phyloP scores from a whole-genome alignment of 2,113 vertebrate species.

The Tonatia bakeri region DNA sequence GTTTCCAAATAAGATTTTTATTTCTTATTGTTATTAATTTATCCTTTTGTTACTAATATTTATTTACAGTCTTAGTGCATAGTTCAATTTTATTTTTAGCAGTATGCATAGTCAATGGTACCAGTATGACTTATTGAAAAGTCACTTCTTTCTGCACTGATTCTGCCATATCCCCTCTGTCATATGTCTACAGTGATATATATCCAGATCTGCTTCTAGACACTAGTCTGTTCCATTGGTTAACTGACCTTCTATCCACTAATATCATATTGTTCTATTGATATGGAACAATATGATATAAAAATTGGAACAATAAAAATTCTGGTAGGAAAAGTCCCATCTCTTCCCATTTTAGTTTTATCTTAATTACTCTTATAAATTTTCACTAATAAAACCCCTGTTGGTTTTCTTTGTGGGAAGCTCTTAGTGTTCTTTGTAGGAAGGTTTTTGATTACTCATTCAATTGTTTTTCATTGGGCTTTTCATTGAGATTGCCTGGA shows the following conservation, averaged over 20 bases:
- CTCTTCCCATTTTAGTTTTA: not conserved
- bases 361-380: not conserved
- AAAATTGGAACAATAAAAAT: not conserved
- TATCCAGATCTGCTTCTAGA: not conserved
- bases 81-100: not conserved
- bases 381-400: not conserved
- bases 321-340: not conserved
- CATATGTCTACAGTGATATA: not conserved
- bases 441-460: not conserved
- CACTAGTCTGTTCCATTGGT: not conserved
- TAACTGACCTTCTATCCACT: not conserved
- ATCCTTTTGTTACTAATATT: not conserved
- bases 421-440: not conserved
- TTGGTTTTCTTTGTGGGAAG: not conserved
- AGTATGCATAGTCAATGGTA: not conserved
- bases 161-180: not conserved
- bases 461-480: not conserved
- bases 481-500: not conserved
- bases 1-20: not conserved
- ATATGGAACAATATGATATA: not conserved
- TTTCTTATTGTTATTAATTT: not conserved
- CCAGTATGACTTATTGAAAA: not conserved
- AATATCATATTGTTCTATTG: not conserved
- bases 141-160: not conserved
- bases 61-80: not conserved